Conservation (phyloP, 2,888 invertebrate genomes). For the Eristalinus sepulchralis region DNA sequence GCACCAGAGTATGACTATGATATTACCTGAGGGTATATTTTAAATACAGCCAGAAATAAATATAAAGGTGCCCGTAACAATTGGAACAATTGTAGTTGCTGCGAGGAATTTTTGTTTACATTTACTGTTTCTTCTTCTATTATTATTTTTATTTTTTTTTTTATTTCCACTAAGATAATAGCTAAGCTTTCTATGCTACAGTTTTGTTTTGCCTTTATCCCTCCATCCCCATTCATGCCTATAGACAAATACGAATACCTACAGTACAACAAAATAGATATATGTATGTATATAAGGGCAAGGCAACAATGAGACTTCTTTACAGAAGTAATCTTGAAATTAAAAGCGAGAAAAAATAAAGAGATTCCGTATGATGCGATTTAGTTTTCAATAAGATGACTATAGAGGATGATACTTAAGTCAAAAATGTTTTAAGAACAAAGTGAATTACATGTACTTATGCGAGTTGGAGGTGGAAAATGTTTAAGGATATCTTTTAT, state of each 20-base stretch:
- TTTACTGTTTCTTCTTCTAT: conserved; percentile 2
- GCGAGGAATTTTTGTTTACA: conserved; percentile 6
- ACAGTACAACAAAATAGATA: background rate
- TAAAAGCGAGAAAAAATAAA: background rate
- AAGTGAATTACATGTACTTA: conserved; percentile 2
- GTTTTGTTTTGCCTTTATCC: background rate
- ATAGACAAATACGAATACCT: background rate
- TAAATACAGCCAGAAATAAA: conserved; percentile 50
- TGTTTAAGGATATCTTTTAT: too few species aligned
- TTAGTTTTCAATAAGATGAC: conserved; percentile 17
- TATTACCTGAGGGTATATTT: conserved; percentile 51
- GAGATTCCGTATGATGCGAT: conserved; percentile 28
- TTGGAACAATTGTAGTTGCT: conserved; percentile 63
- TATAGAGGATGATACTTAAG: conserved; percentile 10
- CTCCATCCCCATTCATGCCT: background rate
- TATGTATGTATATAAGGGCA: background rate
- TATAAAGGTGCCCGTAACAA: conserved; percentile 59
- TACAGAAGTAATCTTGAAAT: background rate
- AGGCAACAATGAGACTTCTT: conserved; percentile 4
- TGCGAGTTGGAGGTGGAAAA: background rate
- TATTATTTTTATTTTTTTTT: background rate
- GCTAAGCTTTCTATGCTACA: conserved; percentile 2
- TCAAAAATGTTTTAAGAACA: background rate
- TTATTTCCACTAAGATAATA: background rate
- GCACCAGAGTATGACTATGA: conserved; percentile 39